These are phyloP conservation scores for Trogon surrucura DNA, from an alignment of 2,113 vertebrate species.

Conservation along the genomic window DNA sequence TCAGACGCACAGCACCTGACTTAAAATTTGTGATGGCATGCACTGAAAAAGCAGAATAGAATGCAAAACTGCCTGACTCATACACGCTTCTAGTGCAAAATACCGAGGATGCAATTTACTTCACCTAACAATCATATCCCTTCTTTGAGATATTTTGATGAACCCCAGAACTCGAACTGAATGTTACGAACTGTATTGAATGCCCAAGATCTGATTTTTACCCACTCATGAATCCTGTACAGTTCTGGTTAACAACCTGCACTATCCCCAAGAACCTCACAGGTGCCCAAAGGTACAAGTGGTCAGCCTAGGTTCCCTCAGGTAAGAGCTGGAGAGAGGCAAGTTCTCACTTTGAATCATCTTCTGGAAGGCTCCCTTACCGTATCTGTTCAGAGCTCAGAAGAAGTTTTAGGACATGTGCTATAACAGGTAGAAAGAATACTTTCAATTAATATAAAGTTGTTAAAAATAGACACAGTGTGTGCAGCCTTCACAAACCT, in stretches of 20 bases:
- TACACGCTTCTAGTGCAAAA: not conserved
- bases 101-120: not conserved
- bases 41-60: not conserved
- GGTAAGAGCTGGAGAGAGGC: not conserved
- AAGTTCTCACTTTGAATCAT: not conserved
- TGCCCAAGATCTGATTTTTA: not conserved
- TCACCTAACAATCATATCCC: not conserved
- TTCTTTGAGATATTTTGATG: not conserved
- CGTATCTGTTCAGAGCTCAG: not conserved
- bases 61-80: not conserved
- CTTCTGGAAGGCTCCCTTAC: not conserved
- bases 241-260: not conserved
- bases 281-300: not conserved
- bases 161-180: not conserved
- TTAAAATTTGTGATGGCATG: not conserved
- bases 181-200: not conserved
- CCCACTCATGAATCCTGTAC: fast-evolving
- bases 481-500: not conserved
- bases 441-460: not conserved
- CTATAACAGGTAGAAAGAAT: not conserved
- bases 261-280: not conserved
- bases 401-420: not conserved
- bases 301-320: not conserved
- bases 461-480: not conserved
- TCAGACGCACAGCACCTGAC: fast-evolving